phyloP scores from a whole-genome alignment of 2,113 vertebrate genomes.

The Hemiscyllium ocellatum region DNA sequence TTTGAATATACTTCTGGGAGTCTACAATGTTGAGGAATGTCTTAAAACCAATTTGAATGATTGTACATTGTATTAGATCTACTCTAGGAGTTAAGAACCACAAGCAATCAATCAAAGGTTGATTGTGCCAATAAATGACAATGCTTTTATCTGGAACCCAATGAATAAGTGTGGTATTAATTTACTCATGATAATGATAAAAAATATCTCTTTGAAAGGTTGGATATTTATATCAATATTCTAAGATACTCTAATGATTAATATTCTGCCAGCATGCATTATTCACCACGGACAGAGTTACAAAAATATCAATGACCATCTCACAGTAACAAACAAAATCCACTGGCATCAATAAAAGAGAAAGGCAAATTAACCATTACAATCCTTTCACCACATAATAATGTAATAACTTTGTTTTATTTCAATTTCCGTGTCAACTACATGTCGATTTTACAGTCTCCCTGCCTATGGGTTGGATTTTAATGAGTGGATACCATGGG shows the following conservation, averaged over 20 bases:
- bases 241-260: background rate
- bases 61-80: background rate
- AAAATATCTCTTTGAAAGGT: constrained; percentile 15
- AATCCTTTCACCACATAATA: background rate
- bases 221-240: constrained; percentile 11
- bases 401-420: background rate
- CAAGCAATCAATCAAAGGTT: background rate
- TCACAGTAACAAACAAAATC: background rate
- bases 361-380: background rate
- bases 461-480: background rate
- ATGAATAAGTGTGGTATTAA: constrained; percentile 26
- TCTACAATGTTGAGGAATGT: background rate
- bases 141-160: constrained; percentile 4
- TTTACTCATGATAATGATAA: constrained; percentile 19
- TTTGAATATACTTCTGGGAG: background rate
- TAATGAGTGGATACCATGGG: background rate
- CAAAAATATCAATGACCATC: background rate
- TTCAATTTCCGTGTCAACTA: background rate
- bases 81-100: background rate
- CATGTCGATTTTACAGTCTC: background rate
- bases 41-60: background rate
- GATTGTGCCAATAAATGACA: background rate
- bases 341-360: background rate
- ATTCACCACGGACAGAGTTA: background rate
- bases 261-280: background rate